A percentile compares a stretch with the other conserved stretches of the same genome.
phyloP scores from a whole-genome alignment of 2,888 invertebrate genomes.

The Teinopalpus imperialis region DNA sequence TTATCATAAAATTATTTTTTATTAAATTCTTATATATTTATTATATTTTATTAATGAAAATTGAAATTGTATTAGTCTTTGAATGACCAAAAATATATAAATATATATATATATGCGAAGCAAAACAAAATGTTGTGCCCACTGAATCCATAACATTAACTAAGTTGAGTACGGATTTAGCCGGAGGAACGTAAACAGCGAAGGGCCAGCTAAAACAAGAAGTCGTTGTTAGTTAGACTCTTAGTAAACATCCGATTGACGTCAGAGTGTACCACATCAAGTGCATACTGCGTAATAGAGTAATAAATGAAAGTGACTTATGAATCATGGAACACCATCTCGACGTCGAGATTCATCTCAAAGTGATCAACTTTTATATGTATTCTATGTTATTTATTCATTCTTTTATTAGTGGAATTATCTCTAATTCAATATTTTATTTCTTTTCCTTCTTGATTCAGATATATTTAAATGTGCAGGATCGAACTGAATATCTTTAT shows the following conservation, averaged over 20 bases:
- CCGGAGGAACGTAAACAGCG: conserved; percentile 10
- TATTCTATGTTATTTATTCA: no score
- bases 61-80: no score
- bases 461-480: no score
- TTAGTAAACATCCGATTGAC: conserved; percentile 19
- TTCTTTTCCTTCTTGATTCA: no score
- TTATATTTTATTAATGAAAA: no score
- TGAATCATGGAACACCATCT: conserved; percentile 7
- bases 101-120: background rate
- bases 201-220: conserved; percentile 20
- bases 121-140: background rate
- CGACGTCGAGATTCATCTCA: background rate
- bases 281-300: conserved; percentile 14
- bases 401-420: no score
- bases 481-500: no score
- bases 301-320: conserved; percentile 15
- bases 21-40: no score
- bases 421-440: no score
- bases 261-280: conserved; percentile 10
- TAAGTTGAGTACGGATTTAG: conserved; percentile 22
- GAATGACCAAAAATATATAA: no score
- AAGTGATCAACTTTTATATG: background rate
- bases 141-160: background rate
- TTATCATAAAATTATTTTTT: no score
- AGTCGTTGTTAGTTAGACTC: background rate